phyloP scores from a whole-genome alignment of 2,113 vertebrate genomes.

The human region GRCh38 chr12:16184501-16185000 shows the following conservation, averaged over 20 bases:
- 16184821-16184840: neutral
- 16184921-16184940: neutral
- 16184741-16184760: neutral
- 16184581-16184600: slow-evolving; percentile 32
- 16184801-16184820: neutral
- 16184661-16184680: slow-evolving; percentile 11
- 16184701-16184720: neutral
- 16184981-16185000: neutral
- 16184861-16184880: neutral
- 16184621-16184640: slow-evolving; percentile 19
- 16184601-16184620: neutral
- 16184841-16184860: neutral
- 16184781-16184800: neutral
- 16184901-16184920: neutral
- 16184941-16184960: neutral
- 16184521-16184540: slow-evolving; percentile 38
- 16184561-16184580: slow-evolving; percentile 38
- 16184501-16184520: slow-evolving; percentile 5
- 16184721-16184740: neutral
- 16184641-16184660: neutral
- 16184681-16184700: slow-evolving; percentile 48
- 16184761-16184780: neutral
- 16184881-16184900: neutral
- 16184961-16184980: neutral
- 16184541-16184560: slow-evolving; percentile 34